Evolutionary conservation across 37 sponge, comb jelly and placozoan species (phyloP), one percentile per base, ranked within the genome.

Genomic region (Oscarella lobularis): DNA sequence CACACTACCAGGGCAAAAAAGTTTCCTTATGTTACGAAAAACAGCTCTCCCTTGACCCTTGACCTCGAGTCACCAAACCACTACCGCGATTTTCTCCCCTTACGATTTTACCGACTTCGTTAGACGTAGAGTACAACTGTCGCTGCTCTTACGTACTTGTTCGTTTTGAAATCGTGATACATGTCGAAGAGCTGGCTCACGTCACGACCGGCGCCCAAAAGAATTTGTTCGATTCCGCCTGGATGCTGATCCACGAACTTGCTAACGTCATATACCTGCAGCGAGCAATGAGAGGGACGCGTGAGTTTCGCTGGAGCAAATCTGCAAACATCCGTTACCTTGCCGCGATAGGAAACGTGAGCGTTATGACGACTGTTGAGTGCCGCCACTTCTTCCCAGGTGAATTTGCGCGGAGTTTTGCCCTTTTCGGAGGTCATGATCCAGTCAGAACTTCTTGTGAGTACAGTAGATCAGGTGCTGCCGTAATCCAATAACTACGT

Each of bases 201-300:
- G 67, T 95, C 96, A 29, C 92, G 75, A 4, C 96, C 96, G 6
- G 92, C 96, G 0, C 93, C 96, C 37, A 88, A 72, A 82, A 92
- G 74, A 3, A 95, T 86, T 77, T 92, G 93, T 67, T 92, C 92
- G 39, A 81, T 67, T n/a, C 96, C 96, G 30, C 96, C 96, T 36
- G 96, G 96, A 76, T 95, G 96, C 0, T 77, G 75, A 20, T 85
- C 74, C 33, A 91, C 81, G 67, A 95, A 95, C 31, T 38, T 38
- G 34, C 85, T 85, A 69, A 95, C 89, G 75, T 95, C 89, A 55
- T 95, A 95, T 54, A 95, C 96, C 93, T 92, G 74, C 9, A 78
- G 31, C 27, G 1, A 0, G 38, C 38, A 35, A n/a, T n/a, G n/a
- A n/a, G n/a, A n/a, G n/a, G n/a, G n/a, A n/a, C n/a, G n/a, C n/a